Base-by-base conservation (phyloP, 2,797 vertebrate genomes). In the Microchirus variegatus region DNA sequence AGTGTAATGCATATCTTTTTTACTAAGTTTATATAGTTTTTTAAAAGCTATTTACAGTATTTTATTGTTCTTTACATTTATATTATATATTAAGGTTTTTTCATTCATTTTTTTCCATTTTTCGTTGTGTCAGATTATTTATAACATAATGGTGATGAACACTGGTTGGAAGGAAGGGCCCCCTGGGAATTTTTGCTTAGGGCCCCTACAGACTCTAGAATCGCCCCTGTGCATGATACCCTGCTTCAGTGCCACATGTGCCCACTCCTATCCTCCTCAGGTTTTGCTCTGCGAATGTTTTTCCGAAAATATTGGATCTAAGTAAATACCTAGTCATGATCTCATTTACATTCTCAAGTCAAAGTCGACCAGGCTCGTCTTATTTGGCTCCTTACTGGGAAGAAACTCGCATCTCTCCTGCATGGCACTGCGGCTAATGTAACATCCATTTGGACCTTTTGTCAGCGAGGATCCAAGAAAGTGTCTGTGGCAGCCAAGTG, bases 271-370 rank as follows among this genome's bases (percentile, higher is more conserved):
- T 22, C 55, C 60, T 15, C 52, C 9, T 63, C 45, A 69, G 41
- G 31, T 67, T 71, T 59, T 63, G 0, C 70, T 70, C 19, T 53
- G 19, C 57, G 63, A 70, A 70, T 59, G 57, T 75, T 67, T 75
- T 67, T 31, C 68, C 69, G 62, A 70, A 61, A 81, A 78, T 81
- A 81, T 63, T 78, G 54, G 19, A 70, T 77, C 74, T 45, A 38
- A 60, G 14, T 67, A 49, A 73, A 75, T 62, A 59, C 54, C 56
- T 42, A 38, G 7, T 68, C 45, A 64, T 65, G 58, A 78, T 64
- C 61, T 83, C 16, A 77, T 78, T 71, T 63, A 44, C 31, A 79
- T 77, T 71, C 53, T 61, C 42, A 63, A 50, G 59, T 62, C 17
- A 58, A 62, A 56, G 60, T 78, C 59, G 69, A 58, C 55, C 36